phyloP scores from a whole-genome alignment of 1,140 invertebrate species.

The Temnothorax curvispinosus region DNA sequence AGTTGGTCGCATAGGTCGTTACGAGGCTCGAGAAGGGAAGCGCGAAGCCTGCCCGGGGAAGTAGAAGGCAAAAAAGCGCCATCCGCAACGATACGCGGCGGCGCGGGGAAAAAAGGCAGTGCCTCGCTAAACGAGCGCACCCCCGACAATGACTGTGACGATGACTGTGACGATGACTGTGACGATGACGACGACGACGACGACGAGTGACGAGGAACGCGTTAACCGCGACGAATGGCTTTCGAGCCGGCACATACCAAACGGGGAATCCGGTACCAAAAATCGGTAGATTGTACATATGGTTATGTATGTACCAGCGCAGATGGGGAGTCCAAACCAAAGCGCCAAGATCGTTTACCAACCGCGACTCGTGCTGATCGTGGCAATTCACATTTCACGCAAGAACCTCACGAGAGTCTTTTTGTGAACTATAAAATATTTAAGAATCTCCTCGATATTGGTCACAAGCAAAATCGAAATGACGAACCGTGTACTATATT shows the following conservation, averaged over 20 bases:
- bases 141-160: slow-evolving; percentile 57
- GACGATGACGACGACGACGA: slow-evolving; percentile 50
- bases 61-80: slow-evolving; percentile 72
- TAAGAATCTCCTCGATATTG: not conserved
- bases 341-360: slow-evolving; percentile 23
- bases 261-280: slow-evolving; percentile 17
- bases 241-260: slow-evolving; percentile 32
- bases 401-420: not conserved
- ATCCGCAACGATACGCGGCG: slow-evolving; percentile 73
- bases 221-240: slow-evolving; percentile 69
- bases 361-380: slow-evolving; percentile 6
- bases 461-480: not conserved
- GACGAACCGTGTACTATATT: no score
- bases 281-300: slow-evolving; percentile 23
- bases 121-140: slow-evolving; percentile 70
- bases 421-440: not conserved
- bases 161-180: slow-evolving; percentile 53
- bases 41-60: slow-evolving; percentile 41
- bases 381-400: not conserved
- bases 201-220: slow-evolving; percentile 54
- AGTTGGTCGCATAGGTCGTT: slow-evolving; percentile 78
- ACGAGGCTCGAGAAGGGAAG: slow-evolving; percentile 61
- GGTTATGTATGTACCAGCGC: not conserved
- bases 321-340: not conserved
- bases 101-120: slow-evolving; percentile 49